Evolutionary conservation across 2,888 invertebrate genomes (phyloP), one percentile per base, ranked within the genome.

Genomic region (Mactromeris polynyma): DNA sequence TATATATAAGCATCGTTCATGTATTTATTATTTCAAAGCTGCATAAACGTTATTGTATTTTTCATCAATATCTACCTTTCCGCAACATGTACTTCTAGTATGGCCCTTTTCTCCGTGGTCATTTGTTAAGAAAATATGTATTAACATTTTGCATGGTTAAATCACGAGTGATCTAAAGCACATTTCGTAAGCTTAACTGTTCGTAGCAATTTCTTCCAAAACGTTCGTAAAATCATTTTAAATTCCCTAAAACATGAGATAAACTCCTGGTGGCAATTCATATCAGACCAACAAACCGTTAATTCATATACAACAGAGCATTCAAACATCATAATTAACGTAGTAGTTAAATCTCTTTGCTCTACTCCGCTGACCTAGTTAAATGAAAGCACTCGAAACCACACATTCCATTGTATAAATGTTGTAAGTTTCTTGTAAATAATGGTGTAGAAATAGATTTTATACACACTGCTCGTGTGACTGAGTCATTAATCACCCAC

Each of bases 211-310:
- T 21, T 64, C 64, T 9, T 64, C 54, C 14, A 17, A 7, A 64
- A n/a, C 21, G 21, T 64, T 64, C 21, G 64, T 17, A 26, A 46
- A 46, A 17, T 46, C 46, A 14, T 46, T 46, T 46, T 17, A 11
- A 46, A 46, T 46, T 46, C 14, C 46, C 46, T 46, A 4, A 46
- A 46, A 46, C 46, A 46, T 17, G 46, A 11, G 11, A 46, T 46
- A 46, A 11, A 46, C 17, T 11, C 11, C 11, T 46, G 46, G 46
- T 46, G 46, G 46, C 17, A 46, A 17, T 17, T 78, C 58, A 85
- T 38, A 64, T 80, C 80, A 85, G 31, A 26, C 54, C 80, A 80
- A 40, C 64, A 80, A 42, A 85, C 85, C 85, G 80, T 85, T 85
- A 79, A 85, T 64, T 64, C 42, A 58, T 83, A 77, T 46, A 77